Conservation (phyloP, 2,888 invertebrate genomes). For the Macrosiphum euphorbiae region DNA sequence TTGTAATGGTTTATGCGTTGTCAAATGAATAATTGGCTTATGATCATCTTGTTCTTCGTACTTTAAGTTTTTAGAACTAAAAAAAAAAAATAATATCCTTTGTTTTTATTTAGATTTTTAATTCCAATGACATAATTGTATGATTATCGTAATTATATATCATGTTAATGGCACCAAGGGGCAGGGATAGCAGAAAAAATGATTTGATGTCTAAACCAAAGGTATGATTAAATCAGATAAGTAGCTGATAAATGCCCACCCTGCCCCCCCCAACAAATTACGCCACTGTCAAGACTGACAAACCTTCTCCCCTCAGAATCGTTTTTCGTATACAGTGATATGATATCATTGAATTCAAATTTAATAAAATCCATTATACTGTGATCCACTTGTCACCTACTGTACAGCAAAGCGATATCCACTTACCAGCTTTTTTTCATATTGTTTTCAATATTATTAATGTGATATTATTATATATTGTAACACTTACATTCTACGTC, state of each 20-base stretch:
- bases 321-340: no score
- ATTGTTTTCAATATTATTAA: background rate
- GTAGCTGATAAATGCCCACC: no score
- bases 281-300: no score
- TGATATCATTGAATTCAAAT: no score
- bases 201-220: background rate
- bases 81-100: background rate
- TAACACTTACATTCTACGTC: constrained; percentile 28
- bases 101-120: background rate
- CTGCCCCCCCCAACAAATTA: no score
- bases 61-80: background rate
- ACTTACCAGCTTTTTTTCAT: background rate
- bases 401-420: no score
- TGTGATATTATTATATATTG: background rate
- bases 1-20: background rate
- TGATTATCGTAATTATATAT: background rate
- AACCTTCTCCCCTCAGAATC: no score
- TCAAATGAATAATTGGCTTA: constrained; percentile 28
- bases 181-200: background rate
- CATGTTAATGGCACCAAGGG: background rate
- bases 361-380: no score
- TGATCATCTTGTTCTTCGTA: background rate
- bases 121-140: background rate
- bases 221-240: background rate
- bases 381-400: no score